These are phyloP conservation scores for Cyanistes caeruleus DNA, from an alignment of 2,113 vertebrate genomes.

Conservation along the genomic window DNA sequence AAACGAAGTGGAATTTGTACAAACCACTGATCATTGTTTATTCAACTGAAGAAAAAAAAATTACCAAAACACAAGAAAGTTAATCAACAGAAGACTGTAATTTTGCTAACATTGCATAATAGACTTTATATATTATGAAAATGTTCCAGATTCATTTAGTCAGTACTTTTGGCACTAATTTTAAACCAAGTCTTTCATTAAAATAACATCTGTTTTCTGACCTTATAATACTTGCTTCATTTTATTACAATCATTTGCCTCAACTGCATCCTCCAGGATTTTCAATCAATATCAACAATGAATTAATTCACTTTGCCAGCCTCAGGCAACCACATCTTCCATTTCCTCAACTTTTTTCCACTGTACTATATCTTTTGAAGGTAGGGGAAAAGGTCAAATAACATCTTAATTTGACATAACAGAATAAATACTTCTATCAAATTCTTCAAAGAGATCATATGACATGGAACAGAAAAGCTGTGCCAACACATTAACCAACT, in stretches of 20 bases:
- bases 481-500: background rate
- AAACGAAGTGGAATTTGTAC: background rate
- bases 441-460: slow-evolving; percentile 12
- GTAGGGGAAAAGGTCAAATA: slow-evolving; percentile 25
- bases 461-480: background rate
- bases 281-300: slow-evolving; percentile 46
- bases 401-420: slow-evolving; percentile 11
- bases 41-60: slow-evolving; percentile 2
- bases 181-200: slow-evolving; percentile 7
- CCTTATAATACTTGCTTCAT: slow-evolving; percentile 3
- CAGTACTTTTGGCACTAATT: slow-evolving; percentile 22
- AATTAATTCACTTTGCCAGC: slow-evolving; percentile 56
- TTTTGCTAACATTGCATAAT: slow-evolving; percentile 12
- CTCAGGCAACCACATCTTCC: slow-evolving; percentile 19
- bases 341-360: slow-evolving; percentile 48
- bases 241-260: slow-evolving; percentile 47
- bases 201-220: slow-evolving; percentile 62
- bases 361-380: slow-evolving; percentile 26
- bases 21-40: background rate
- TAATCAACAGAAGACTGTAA: background rate
- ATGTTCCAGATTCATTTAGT: background rate
- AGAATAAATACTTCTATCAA: background rate
- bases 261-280: slow-evolving; percentile 43
- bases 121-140: background rate
- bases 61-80: background rate